Percentiles rank a stretch among this genome's conserved stretches.
These are phyloP conservation scores for Gopherus flavomarginatus DNA, from an alignment of 2,113 vertebrate genomes.

Conservation along the genomic window DNA sequence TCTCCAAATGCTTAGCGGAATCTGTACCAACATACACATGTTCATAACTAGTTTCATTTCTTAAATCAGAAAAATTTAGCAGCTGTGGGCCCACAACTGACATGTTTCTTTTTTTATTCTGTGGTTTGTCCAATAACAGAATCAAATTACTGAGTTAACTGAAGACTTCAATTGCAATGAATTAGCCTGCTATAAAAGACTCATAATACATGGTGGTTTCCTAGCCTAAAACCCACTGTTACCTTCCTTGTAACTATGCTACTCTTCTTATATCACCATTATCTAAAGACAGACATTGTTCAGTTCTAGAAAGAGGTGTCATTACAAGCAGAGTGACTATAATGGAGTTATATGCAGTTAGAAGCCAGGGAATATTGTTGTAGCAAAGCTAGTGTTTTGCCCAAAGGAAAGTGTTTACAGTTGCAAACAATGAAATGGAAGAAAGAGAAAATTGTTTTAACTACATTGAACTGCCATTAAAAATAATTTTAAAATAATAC, in stretches of 20 bases:
- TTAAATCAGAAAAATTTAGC: not conserved
- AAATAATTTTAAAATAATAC: not conserved
- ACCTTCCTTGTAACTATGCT: not conserved
- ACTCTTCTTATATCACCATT: not conserved
- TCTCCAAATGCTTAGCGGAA: fast-evolving
- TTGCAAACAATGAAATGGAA: not conserved
- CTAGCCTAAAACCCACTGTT: not conserved
- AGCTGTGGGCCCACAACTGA: not conserved
- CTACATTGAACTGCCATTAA: not conserved
- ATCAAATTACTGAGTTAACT: not conserved
- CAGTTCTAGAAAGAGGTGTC: not conserved
- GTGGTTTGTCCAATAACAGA: not conserved
- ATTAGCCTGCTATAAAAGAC: not conserved
- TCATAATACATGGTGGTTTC: not conserved
- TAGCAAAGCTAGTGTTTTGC: not conserved
- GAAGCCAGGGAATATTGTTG: fast-evolving
- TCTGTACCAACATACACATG: not conserved
- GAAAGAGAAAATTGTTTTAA: not conserved
- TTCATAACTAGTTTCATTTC: not conserved
- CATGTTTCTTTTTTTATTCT: not conserved
- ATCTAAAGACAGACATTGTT: not conserved
- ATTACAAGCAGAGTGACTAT: not conserved
- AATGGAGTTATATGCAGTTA: not conserved
- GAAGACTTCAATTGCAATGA: not conserved
- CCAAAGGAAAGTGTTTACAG: not conserved